Base-by-base conservation (phyloP, 1,140 invertebrate species). In the Cyclina sinensis region DNA sequence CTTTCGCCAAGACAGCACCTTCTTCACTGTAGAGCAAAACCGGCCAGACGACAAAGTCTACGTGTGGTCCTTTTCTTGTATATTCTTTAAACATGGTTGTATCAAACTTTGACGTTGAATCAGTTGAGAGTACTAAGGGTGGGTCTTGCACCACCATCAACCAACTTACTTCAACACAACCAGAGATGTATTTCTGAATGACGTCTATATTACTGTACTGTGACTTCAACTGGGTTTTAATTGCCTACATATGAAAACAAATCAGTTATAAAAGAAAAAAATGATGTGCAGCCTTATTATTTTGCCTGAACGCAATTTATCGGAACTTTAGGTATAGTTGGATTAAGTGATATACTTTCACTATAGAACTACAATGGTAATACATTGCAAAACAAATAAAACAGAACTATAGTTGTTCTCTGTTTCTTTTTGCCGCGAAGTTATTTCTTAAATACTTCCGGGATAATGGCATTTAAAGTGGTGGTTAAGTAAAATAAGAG, bases 121-220 rank as follows among this genome's bases (percentile, higher is more conserved):
- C 14, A 3, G 37, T 11, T 2, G 27, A 24, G 9, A 83, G 27
- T 27, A 51, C 59, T 9, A 83, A 30, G 12, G 81, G 81, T 51
- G 81, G 81, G 39, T 83, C 81, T 32, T 83, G 81, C 16, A 83
- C 81, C 2, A 27, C 59, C 39, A 57, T 57, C 16, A 83, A 30
- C 81, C 81, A 83, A 21, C 16, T 32, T 7, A 43, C 5, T 48
- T 80, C 76, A 1, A 80, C 76, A 80, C 76, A 80, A 5, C 37
- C 35, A 4, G 32, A 46, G 73, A 46, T 46, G 30, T 76, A 76
- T 37, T 16, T 39, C 11, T 3, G 0, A 27, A 62, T 24, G 24
- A 5, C 57, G 24, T 24, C 57, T 9, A 27, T 4, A 24, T 27
- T 24, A 7, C n/a, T 62, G 24, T 24, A 62, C 7, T 1, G 24